phyloP scores from a whole-genome alignment of 1,140 invertebrate genomes.

The Pseudomyrmex concolor region DNA sequence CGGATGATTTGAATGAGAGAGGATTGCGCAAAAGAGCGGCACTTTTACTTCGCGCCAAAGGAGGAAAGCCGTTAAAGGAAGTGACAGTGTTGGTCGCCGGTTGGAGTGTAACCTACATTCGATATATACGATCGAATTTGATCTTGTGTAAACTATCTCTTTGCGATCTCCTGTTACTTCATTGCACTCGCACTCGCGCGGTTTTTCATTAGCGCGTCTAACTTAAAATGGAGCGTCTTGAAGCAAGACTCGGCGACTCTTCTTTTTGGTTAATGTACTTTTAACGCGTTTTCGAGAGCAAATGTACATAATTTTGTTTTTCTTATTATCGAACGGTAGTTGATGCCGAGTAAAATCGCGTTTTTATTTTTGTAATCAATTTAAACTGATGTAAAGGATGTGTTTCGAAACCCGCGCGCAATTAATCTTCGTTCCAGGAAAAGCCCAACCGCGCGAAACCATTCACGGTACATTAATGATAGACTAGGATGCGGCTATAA shows the following conservation, averaged over 20 bases:
- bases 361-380: background rate
- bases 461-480: constrained; percentile 35
- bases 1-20: constrained; percentile 60
- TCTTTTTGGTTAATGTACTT: too few relatives aligned
- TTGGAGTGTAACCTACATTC: constrained; percentile 60
- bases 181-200: background rate
- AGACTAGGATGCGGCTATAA: constrained; percentile 14
- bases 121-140: constrained; percentile 36
- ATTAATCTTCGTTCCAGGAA: constrained; percentile 7
- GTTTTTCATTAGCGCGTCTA: background rate
- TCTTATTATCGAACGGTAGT: too few relatives aligned
- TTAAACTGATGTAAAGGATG: background rate
- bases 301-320: too few relatives aligned
- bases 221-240: background rate
- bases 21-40: constrained; percentile 60
- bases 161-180: background rate
- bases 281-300: too few relatives aligned
- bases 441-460: background rate
- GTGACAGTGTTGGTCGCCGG: constrained; percentile 23
- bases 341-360: too few relatives aligned
- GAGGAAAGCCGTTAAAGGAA: constrained; percentile 68
- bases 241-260: too few relatives aligned
- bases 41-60: constrained; percentile 62
- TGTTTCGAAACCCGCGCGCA: background rate
- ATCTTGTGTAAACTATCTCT: constrained; percentile 17